Evolutionary conservation across 2,113 vertebrate genomes (phyloP).

Genomic region (Chauna torquata): DNA sequence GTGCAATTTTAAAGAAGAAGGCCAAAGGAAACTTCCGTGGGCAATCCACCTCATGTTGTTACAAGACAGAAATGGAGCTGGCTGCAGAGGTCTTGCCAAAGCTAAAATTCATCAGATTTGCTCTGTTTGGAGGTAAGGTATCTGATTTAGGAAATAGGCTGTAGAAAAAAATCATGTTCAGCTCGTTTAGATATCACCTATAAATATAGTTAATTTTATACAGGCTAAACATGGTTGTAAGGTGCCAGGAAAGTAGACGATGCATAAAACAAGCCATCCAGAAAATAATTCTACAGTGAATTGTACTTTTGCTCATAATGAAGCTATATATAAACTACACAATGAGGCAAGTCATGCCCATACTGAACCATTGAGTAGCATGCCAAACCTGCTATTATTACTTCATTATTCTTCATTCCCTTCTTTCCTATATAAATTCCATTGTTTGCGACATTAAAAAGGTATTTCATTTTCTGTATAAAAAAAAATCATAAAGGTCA

Average conservation of each 20-base stretch:
- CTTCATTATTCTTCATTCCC: constrained; percentile 69
- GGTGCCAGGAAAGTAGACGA: constrained; percentile 13
- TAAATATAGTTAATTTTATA: constrained; percentile 50
- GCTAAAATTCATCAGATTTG: background rate
- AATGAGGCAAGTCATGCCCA: constrained; percentile 28
- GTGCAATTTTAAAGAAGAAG: background rate
- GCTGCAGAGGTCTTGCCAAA: background rate
- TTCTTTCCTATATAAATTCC: constrained; percentile 36
- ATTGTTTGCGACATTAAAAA: background rate
- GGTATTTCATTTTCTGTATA: background rate
- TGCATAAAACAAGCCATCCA: constrained; percentile 34
- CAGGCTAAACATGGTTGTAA: constrained; percentile 32
- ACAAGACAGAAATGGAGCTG: background rate
- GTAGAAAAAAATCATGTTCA: background rate
- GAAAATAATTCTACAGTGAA: constrained; percentile 49
- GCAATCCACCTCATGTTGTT: background rate
- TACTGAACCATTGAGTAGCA: background rate
- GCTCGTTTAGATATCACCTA: background rate
- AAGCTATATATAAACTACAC: constrained; percentile 55
- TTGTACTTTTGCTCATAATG: constrained; percentile 58
- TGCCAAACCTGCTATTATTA: constrained; percentile 31
- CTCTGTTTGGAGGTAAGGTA: background rate
- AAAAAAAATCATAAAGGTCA: background rate
- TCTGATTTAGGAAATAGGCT: constrained; percentile 26
- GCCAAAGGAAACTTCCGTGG: background rate